A percentile compares a stretch with the other conserved stretches of the same genome.
Evolutionary conservation across 2,888 invertebrate genomes (phyloP).

Genomic region (Drosophila bunnanda): DNA sequence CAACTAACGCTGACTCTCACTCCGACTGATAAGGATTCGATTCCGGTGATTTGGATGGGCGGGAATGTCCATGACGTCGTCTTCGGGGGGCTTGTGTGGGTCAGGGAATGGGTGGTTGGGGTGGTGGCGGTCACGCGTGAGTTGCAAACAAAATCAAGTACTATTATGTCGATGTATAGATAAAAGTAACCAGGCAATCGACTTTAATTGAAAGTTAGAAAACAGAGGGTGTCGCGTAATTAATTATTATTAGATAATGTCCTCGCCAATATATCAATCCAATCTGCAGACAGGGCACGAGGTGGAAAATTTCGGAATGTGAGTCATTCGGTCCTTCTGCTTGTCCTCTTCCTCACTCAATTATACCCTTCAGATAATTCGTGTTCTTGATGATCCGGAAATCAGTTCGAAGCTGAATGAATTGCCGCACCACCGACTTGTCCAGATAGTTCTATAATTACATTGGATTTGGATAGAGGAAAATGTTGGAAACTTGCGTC

Average conservation of each 20-base stretch:
- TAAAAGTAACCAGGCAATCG: slow-evolving; percentile 52
- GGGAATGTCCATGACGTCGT: slow-evolving; percentile 28
- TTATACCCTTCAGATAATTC: slow-evolving; percentile 87
- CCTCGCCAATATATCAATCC: slow-evolving; percentile 44
- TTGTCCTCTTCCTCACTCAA: slow-evolving; percentile 80
- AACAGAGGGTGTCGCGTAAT: slow-evolving; percentile 40
- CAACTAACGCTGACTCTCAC: slow-evolving; percentile 21
- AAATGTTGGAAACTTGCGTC: not conserved
- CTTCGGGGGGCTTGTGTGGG: slow-evolving; percentile 18
- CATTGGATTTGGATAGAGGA: slow-evolving; percentile 54
- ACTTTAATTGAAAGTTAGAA: slow-evolving; percentile 65
- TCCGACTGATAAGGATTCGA: slow-evolving; percentile 47
- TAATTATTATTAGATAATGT: slow-evolving; percentile 54
- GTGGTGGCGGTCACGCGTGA: slow-evolving; percentile 15
- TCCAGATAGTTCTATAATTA: slow-evolving; percentile 91
- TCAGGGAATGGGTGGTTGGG: slow-evolving; percentile 17
- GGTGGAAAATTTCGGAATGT: slow-evolving; percentile 60
- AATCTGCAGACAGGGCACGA: slow-evolving; percentile 41
- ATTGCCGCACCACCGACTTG: slow-evolving; percentile 94
- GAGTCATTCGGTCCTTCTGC: slow-evolving; percentile 58
- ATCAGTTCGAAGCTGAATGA: slow-evolving; percentile 97
- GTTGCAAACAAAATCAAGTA: slow-evolving; percentile 17
- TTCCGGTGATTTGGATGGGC: slow-evolving; percentile 7
- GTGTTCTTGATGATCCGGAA: slow-evolving; percentile 93
- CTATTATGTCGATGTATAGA: slow-evolving; percentile 34